Evolutionary conservation across 2,797 vertebrate species (phyloP), one percentile per base, ranked within the genome.

Genomic region (Hybognathus amarus): DNA sequence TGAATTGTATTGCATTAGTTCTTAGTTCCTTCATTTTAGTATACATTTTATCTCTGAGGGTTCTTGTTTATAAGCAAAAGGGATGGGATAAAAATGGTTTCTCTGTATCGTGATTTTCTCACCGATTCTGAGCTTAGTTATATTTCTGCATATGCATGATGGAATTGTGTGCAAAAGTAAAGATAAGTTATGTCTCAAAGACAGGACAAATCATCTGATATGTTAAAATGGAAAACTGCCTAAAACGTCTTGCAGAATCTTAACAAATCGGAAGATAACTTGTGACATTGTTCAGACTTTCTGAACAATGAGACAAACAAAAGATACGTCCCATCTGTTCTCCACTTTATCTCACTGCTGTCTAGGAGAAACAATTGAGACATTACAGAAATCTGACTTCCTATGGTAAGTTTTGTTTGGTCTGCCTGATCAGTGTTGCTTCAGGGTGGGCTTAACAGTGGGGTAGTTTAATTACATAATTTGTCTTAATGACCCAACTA

Each of bases 401-500:
- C 63, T 40, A 24, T 50, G 30, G 30, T 8, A 10, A 10, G 45
- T 38, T 79, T 5, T 42, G 78, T 20, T 50, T 69, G 47, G 15
- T 20, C 9, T 67, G 54, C 64, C 74, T 71, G 74, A 78, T 83
- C 85, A 73, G 79, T 71, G 36, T 77, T 36, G 84, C 82, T 78
- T 63, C 83, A 77, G 88, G 50, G 47, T 77, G 83, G 47, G 50
- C 76, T 68, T 84, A 82, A 86, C 76, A 77, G 71, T 8, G 1
- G 74, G 82, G 80, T 22, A 54, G 77, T 33, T 87, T 85, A 81
- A 85, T 87, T 84, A 73, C 73, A 56, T 87, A 52, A 87, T 89
- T 85, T 79, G 79, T 45, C 50, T 73, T 86, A 82, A 90, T 88
- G 79, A 71, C 33, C 77, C 83, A 81, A 74, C 83, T 85, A 78